Conservation (phyloP, 37 sponge, comb jelly and placozoan genomes). For the Hexactinellida sp. region DNA sequence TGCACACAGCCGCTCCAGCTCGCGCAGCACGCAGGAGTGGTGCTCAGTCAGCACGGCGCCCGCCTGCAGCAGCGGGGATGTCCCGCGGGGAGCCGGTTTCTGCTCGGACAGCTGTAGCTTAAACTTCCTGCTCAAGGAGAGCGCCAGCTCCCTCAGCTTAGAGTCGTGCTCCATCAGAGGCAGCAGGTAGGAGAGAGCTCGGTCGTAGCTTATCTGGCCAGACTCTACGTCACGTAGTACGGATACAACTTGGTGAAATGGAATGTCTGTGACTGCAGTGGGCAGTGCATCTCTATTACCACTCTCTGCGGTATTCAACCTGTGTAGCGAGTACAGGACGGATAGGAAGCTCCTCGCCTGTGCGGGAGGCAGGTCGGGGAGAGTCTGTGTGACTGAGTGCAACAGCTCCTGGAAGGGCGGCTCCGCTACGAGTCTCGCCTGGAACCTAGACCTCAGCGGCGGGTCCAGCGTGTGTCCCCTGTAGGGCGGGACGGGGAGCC, state of each 20-base stretch:
- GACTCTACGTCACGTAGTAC: neutral
- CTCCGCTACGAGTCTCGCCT: conserved; percentile 29
- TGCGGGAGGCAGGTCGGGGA: neutral
- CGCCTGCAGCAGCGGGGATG: neutral
- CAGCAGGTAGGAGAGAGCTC: neutral
- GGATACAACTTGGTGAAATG: neutral
- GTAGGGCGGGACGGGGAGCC: conserved; percentile 82
- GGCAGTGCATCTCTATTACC: neutral
- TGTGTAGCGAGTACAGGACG: neutral
- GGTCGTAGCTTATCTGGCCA: neutral
- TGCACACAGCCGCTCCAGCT: neutral
- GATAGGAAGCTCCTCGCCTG: neutral
- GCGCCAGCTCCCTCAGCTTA: neutral
- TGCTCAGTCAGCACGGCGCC: neutral
- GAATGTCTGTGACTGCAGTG: neutral
- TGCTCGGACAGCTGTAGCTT: neutral
- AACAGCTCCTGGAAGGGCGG: conserved; percentile 20
- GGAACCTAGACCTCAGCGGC: conserved; percentile 80
- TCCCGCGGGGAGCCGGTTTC: neutral
- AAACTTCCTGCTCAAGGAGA: neutral
- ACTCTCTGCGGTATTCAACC: neutral
- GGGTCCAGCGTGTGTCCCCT: conserved; percentile 87
- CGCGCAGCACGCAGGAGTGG: neutral
- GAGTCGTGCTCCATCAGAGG: neutral
- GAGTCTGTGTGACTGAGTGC: neutral